Evolutionary conservation across 2,113 vertebrate genomes (phyloP), one percentile per base, ranked within the genome.

Genomic region (Balaenoptera acutorostrata): DNA sequence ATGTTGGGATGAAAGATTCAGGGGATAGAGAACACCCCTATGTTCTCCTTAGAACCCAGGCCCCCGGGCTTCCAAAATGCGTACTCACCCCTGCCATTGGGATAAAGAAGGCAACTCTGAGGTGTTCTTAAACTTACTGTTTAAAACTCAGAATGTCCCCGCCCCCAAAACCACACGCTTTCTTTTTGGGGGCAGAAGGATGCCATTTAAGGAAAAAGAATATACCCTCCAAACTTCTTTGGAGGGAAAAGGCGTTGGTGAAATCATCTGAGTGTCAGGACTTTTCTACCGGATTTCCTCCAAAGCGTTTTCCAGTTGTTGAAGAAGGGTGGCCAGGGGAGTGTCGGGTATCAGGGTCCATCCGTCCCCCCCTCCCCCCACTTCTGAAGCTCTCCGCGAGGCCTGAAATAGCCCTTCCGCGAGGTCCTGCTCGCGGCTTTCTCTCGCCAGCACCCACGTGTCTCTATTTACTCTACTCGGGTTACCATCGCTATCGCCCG

Each of bases 11-110:
- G 20, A 75, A 82, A 88, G 83, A 80, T 46, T 61, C 49, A 27
- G 15, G 27, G 20, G 21, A 36, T n/a, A 41, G 27, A 61, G 5
- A 75, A 41, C 27, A 49, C n/a, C 31, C 29, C 36, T 31, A 8
- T 7, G 49, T 55, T 61, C n/a, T 81, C 57, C 74, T 90, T 23
- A 27, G 71, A 87, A 71, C 31, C 18, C 41, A 39, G 61, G 36
- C 14, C 64, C 74, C 77, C 63, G 29, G 46, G 7, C 88, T 93
- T 94, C 31, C 85, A 86, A 64, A 89, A 81, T 10, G 59, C 0
- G 68, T 98, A 98, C 98, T 98, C 95, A 98, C 98, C 98, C 97
- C 98, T 85, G 98, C 98, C 98, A 98, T 98, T 81, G 39, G 93
- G 75, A 93, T 66, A 36, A 74, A 96, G 86, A 88, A 93, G 93